Conservation (phyloP, 2,797 vertebrate genomes). For the Botia almorhae region DNA sequence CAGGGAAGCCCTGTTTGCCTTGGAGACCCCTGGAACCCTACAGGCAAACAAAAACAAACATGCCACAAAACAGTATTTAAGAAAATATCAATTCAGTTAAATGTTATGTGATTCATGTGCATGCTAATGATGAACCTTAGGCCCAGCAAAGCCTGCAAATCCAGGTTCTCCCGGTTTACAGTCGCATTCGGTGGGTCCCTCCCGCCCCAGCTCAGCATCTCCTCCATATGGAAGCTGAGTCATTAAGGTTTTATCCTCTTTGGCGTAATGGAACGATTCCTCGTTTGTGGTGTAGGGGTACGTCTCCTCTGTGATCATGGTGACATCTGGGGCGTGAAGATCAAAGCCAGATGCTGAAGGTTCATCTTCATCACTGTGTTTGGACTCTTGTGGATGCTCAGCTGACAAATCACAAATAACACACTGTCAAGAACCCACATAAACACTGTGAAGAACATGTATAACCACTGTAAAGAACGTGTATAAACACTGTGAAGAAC, state of each 20-base stretch:
- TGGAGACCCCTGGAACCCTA: slow-evolving; percentile 78
- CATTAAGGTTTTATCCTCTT: slow-evolving; percentile 73
- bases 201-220: slow-evolving; percentile 60
- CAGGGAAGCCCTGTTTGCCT: slow-evolving; percentile 74
- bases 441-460: background rate
- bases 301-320: slow-evolving; percentile 79
- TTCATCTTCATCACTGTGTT: slow-evolving; percentile 67
- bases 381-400: slow-evolving; percentile 69
- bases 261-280: slow-evolving; percentile 76
- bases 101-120: background rate
- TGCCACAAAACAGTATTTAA: background rate
- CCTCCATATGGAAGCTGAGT: slow-evolving; percentile 68
- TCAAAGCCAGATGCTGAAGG: slow-evolving; percentile 67
- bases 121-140: slow-evolving; percentile 70
- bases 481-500: background rate
- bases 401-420: slow-evolving; percentile 31
- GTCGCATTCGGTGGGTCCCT: slow-evolving; percentile 72
- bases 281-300: slow-evolving; percentile 70
- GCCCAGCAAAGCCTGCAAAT: slow-evolving; percentile 74
- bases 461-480: background rate
- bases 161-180: slow-evolving; percentile 77
- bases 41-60: slow-evolving; percentile 19
- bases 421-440: background rate
- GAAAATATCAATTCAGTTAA: background rate
- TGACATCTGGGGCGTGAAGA: slow-evolving; percentile 68